Percentiles rank a stretch among this genome's conserved stretches.
Conservation (phyloP, 37 sponge, comb jelly and placozoan genomes). For the Chondrosia reniformis region DNA sequence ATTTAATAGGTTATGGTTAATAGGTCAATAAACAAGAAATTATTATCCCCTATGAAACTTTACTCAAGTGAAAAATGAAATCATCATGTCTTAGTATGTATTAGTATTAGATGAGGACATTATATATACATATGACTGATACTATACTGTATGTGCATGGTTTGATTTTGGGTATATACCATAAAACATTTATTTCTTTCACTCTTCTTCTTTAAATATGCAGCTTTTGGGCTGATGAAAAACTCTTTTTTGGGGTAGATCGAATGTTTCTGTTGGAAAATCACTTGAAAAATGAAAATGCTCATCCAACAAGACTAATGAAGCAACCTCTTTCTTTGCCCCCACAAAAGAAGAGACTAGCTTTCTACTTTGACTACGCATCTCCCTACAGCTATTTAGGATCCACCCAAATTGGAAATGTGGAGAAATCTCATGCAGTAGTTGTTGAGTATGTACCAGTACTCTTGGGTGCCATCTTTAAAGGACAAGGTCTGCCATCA, state of each 20-base stretch:
- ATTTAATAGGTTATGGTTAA: too few species aligned
- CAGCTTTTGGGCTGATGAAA: conserved; percentile 68
- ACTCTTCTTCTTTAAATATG: neutral
- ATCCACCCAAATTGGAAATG: conserved; percentile 14
- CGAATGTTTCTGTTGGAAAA: conserved; percentile 71
- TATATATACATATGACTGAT: too few species aligned
- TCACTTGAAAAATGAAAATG: conserved; percentile 49
- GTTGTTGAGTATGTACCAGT: conserved; percentile 81
- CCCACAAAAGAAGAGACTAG: conserved; percentile 17
- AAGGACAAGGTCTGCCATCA: conserved; percentile 51
- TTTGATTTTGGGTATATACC: too few species aligned
- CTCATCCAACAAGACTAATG: conserved; percentile 51
- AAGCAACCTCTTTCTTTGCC: neutral
- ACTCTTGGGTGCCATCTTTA: conserved; percentile 82
- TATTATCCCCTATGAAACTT: too few species aligned
- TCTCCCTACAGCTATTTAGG: conserved; percentile 84
- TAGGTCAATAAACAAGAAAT: too few species aligned
- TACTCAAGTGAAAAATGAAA: too few species aligned
- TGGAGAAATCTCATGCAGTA: conserved; percentile 37
- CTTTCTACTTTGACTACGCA: conserved; percentile 86
- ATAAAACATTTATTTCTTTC: too few species aligned
- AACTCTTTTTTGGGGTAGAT: conserved; percentile 85
- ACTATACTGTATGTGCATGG: too few species aligned
- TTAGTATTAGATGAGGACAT: too few species aligned
- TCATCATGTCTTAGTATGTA: too few species aligned